Evolutionary conservation across 2,888 invertebrate species (phyloP).

Genomic region (Ametastegia equiseti): DNA sequence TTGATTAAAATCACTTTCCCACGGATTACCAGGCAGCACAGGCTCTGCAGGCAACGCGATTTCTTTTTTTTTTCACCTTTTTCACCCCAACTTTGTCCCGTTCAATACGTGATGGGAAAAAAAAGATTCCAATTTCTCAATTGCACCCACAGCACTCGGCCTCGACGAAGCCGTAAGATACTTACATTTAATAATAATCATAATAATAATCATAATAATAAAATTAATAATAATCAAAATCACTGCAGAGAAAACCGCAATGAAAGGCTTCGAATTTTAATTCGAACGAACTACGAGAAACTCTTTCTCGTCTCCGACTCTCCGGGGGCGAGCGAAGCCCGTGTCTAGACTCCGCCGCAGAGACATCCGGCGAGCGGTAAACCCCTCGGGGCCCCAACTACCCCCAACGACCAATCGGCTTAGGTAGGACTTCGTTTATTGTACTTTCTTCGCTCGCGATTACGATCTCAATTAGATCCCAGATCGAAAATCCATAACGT

Average conservation of each 20-base stretch:
- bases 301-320: background rate
- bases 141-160: no score
- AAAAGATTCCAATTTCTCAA: background rate
- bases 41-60: background rate
- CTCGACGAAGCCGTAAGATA: background rate
- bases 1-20: conserved; percentile 38
- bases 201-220: background rate
- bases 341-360: background rate
- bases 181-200: background rate
- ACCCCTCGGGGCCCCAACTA: background rate
- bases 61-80: background rate
- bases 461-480: conserved; percentile 41
- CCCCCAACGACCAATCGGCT: conserved; percentile 38
- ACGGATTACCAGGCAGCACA: background rate
- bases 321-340: background rate
- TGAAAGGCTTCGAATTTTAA: background rate
- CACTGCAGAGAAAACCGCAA: background rate
- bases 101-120: background rate
- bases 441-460: conserved; percentile 29
- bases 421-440: conserved; percentile 34
- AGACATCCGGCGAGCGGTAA: background rate
- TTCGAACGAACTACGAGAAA: background rate
- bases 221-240: background rate
- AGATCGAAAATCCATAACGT: background rate
- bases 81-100: background rate